Conservation (phyloP, 2,888 invertebrate genomes). For the Autographa pulchrina region DNA sequence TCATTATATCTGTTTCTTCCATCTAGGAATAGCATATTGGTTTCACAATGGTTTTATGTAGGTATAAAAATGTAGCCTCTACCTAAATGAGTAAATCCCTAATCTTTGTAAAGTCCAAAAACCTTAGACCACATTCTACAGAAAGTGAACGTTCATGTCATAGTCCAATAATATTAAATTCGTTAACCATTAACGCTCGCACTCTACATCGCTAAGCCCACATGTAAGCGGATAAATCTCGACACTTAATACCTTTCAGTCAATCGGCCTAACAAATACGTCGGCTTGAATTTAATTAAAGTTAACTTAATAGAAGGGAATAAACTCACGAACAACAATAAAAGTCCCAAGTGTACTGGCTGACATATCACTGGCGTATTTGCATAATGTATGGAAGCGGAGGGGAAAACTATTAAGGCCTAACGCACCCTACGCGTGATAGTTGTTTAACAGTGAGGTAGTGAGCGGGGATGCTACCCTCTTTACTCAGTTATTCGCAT, state of each 20-base stretch:
- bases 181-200: slow-evolving; percentile 56
- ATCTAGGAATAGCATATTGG: not conserved
- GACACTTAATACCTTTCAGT: slow-evolving; percentile 83
- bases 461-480: slow-evolving; percentile 76
- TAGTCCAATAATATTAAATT: slow-evolving; percentile 52
- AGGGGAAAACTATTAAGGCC: slow-evolving; percentile 88
- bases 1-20: not conserved
- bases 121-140: not conserved
- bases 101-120: not conserved
- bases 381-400: slow-evolving; percentile 88
- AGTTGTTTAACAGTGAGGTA: slow-evolving; percentile 85
- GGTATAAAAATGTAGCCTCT: too few relatives aligned
- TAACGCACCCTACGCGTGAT: slow-evolving; percentile 83
- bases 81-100: not conserved
- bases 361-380: slow-evolving; percentile 89
- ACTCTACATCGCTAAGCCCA: slow-evolving; percentile 67
- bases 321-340: slow-evolving; percentile 87
- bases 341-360: slow-evolving; percentile 87
- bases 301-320: slow-evolving; percentile 88
- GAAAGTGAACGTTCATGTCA: slow-evolving; percentile 17
- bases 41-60: too few relatives aligned
- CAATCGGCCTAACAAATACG: slow-evolving; percentile 87
- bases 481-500: slow-evolving; percentile 84
- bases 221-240: slow-evolving; percentile 84
- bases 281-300: slow-evolving; percentile 88